Conservation (phyloP, 2,797 vertebrate genomes). For the Malurus leucopterus region DNA sequence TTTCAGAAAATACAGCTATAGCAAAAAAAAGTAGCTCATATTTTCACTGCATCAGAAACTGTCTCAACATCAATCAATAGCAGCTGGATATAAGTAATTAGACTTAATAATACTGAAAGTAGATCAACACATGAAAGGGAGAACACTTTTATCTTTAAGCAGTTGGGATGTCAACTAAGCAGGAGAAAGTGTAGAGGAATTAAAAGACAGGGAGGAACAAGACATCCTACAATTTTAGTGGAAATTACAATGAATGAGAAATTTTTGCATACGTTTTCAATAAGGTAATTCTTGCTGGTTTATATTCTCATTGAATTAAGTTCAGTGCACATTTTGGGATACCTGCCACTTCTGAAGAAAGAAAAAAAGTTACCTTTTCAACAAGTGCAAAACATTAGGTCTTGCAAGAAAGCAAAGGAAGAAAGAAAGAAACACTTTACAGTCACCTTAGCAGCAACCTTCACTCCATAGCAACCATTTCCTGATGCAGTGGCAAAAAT, state of each 20-base stretch:
- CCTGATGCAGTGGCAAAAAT: neutral
- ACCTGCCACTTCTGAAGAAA: neutral
- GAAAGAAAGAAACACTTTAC: neutral
- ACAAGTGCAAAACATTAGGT: neutral
- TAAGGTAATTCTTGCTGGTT: neutral
- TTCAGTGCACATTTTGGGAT: neutral
- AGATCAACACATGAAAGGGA: neutral
- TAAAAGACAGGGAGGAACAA: neutral
- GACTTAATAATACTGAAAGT: neutral
- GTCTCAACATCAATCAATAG: neutral
- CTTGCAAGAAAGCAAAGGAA: neutral
- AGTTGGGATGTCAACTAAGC: neutral
- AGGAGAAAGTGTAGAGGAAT: neutral
- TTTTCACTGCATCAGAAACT: neutral
- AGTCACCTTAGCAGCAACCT: neutral
- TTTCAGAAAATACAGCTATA: neutral
- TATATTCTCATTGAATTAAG: neutral
- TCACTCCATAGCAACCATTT: neutral
- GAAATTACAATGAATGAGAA: neutral
- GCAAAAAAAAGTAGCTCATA: neutral
- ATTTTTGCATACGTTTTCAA: neutral
- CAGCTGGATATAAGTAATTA: neutral
- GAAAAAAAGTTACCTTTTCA: neutral
- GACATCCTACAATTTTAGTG: neutral
- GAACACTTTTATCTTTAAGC: neutral